phyloP scores from a whole-genome alignment of 2,113 vertebrate genomes.

The Poeciliopsis turrubarensis region DNA sequence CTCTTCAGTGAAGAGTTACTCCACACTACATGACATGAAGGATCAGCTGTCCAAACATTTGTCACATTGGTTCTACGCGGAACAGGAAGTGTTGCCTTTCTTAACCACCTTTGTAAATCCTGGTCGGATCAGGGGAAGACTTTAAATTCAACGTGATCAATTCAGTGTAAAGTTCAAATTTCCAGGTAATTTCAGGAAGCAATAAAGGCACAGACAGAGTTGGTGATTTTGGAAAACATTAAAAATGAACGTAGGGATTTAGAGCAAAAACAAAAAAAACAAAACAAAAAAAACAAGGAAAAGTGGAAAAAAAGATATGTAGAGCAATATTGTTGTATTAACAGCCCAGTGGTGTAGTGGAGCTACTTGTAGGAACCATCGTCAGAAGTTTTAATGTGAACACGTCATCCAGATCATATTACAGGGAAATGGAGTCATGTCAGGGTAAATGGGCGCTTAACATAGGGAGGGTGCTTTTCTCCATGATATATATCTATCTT shows the following conservation, averaged over 20 bases:
- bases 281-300: not conserved
- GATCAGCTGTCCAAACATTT: conserved; percentile 50
- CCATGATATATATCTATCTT: conserved; percentile 66
- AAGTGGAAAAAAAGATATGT: conserved; percentile 45
- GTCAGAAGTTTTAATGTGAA: conserved; percentile 70
- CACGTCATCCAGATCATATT: conserved; percentile 68
- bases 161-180: conserved; percentile 63
- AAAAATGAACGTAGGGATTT: conserved; percentile 31
- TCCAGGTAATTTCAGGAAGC: conserved; percentile 80
- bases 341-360: conserved; percentile 73
- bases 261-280: conserved; percentile 12
- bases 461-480: conserved; percentile 62
- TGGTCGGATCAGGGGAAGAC: conserved; percentile 48
- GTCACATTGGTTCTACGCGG: conserved; percentile 45
- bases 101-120: conserved; percentile 55
- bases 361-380: conserved; percentile 70
- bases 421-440: conserved; percentile 73
- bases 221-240: conserved; percentile 50
- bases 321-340: conserved; percentile 79
- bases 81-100: conserved; percentile 62
- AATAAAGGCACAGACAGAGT: conserved; percentile 75
- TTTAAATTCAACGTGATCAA: conserved; percentile 44
- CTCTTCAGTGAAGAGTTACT: conserved; percentile 76
- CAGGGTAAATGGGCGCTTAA: conserved; percentile 65
- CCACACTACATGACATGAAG: conserved; percentile 56